phyloP scores from a whole-genome alignment of 2,888 invertebrate genomes.

The Dilophus febrilis region DNA sequence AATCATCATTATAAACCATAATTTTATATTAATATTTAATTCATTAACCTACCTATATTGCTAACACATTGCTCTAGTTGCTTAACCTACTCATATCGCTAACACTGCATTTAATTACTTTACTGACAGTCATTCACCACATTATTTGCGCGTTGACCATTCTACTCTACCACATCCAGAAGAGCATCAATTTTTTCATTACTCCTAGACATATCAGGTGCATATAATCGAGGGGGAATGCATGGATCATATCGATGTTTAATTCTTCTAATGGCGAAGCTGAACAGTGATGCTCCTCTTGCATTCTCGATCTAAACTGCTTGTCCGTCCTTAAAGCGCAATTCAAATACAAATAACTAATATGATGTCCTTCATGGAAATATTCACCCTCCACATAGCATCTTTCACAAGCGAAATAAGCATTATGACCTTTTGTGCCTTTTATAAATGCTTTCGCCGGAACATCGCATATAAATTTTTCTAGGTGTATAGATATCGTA shows the following conservation, averaged over 20 bases:
- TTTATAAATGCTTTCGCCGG: conserved; percentile 4
- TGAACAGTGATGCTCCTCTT: conserved; percentile 1
- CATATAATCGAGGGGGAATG: conserved; percentile 5
- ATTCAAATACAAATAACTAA: neutral
- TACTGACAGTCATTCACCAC: too few species aligned
- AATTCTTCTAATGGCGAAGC: conserved; percentile 3
- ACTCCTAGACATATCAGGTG: conserved; percentile 5
- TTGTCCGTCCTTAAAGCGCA: neutral
- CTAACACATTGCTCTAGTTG: too few species aligned
- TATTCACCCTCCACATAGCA: conserved; percentile 5
- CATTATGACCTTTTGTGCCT: conserved; percentile 3
- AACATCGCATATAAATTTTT: conserved; percentile 5
- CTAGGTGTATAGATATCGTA: neutral
- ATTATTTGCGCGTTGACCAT: too few species aligned
- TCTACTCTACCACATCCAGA: too few species aligned
- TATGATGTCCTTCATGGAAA: neutral
- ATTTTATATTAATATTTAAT: too few species aligned
- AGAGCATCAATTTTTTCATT: neutral
- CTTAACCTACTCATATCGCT: too few species aligned
- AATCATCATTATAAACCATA: too few species aligned
- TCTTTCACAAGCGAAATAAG: conserved; percentile 2
- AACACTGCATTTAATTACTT: too few species aligned
- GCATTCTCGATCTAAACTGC: neutral
- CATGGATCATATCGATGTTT: conserved; percentile 3
- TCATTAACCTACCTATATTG: too few species aligned